Percentiles rank a stretch among this genome's conserved stretches.
Conservation (phyloP, 2,797 vertebrate genomes). For the Tauraco hartlaubi region DNA sequence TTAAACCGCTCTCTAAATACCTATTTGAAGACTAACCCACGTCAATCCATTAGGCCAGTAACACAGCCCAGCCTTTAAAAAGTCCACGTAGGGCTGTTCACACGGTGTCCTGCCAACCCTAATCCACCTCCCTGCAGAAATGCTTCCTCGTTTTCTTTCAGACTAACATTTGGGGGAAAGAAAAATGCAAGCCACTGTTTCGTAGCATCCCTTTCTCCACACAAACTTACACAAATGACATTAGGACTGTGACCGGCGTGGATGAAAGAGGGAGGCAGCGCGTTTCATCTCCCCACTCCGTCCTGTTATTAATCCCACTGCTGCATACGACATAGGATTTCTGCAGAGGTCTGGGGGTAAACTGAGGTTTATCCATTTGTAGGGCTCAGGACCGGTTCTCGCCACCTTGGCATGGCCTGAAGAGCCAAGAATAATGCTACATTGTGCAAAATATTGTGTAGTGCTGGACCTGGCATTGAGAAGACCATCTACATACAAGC, state of each 20-base stretch:
- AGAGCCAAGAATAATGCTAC: neutral
- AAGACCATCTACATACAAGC: neutral
- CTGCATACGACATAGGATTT: neutral
- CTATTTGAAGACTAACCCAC: conserved; percentile 47
- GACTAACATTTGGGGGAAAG: neutral
- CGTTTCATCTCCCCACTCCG: neutral
- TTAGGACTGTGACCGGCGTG: neutral
- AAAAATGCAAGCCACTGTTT: neutral
- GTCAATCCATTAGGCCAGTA: conserved; percentile 29
- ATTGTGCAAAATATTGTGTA: neutral
- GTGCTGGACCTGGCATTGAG: accelerated
- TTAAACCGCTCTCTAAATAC: conserved; percentile 28
- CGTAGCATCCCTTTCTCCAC: neutral
- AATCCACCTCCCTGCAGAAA: conserved; percentile 21
- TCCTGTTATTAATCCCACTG: neutral
- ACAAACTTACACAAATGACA: neutral
- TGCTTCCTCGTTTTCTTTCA: neutral
- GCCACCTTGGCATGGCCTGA: neutral
- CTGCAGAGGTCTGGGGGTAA: neutral
- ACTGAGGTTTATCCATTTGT: neutral
- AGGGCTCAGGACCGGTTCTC: neutral
- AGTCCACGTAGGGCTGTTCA: conserved; percentile 10
- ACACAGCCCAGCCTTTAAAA: conserved; percentile 20
- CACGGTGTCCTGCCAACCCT: conserved; percentile 16
- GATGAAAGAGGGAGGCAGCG: neutral